These are phyloP conservation scores for Drosophila sp. DNA, from an alignment of 1,140 invertebrate species.

Conservation along the genomic window DNA sequence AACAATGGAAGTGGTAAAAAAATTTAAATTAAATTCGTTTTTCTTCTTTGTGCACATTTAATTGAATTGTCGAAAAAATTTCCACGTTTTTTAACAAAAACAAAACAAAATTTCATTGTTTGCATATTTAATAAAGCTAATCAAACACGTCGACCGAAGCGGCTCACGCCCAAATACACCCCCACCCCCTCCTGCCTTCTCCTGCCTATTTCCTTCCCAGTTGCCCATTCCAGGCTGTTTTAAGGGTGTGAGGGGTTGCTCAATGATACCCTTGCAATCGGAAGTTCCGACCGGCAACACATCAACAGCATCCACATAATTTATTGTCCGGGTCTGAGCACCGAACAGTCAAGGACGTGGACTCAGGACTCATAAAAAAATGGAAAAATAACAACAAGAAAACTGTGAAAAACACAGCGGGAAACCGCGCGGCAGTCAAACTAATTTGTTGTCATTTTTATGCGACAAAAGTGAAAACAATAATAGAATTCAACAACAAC, in stretches of 20 bases:
- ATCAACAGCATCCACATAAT: constrained; percentile 72
- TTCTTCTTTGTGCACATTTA: constrained; percentile 41
- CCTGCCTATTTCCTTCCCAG: constrained; percentile 3
- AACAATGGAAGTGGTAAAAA: constrained; percentile 18
- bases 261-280: constrained; percentile 47
- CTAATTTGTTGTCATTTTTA: constrained; percentile 82
- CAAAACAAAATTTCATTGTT: constrained; percentile 71
- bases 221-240: neutral
- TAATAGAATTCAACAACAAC: constrained; percentile 60
- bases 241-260: constrained; percentile 66
- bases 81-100: constrained; percentile 78
- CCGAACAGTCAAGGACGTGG: constrained; percentile 62
- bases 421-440: constrained; percentile 75
- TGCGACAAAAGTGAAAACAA: constrained; percentile 80
- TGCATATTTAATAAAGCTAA: constrained; percentile 82
- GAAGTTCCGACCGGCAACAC: constrained; percentile 14
- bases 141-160: constrained; percentile 66
- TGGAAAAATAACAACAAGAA: constrained; percentile 25
- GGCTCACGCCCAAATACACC: constrained; percentile 15
- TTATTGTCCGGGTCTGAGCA: constrained; percentile 53
- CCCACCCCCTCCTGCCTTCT: constrained; percentile 5
- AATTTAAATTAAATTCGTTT: constrained; percentile 47
- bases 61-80: constrained; percentile 72
- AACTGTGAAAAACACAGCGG: constrained; percentile 80
- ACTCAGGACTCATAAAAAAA: constrained; percentile 24